Evolutionary conservation across 2,797 vertebrate species (phyloP).

Genomic region (Siniperca scherzeri): DNA sequence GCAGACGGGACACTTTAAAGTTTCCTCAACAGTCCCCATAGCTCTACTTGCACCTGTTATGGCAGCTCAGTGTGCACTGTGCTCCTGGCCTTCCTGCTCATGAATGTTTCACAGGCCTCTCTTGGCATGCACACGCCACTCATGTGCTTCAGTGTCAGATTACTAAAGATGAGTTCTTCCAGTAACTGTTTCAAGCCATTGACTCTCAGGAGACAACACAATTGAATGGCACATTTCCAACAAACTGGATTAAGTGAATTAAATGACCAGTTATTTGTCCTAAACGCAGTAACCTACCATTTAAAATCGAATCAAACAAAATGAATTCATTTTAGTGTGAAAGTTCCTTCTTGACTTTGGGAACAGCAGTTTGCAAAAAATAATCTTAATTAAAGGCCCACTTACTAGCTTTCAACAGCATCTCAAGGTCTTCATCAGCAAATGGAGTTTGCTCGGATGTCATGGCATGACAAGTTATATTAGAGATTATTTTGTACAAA

Average conservation of each 20-base stretch:
- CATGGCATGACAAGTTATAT: background rate
- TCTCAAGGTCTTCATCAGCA: background rate
- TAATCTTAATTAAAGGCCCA: background rate
- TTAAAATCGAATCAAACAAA: background rate
- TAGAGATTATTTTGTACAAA: background rate
- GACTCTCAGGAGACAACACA: conserved; percentile 32
- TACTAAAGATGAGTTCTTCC: conserved; percentile 70
- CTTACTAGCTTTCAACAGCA: background rate
- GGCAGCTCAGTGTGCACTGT: conserved; percentile 37
- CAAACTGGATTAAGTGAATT: conserved; percentile 14
- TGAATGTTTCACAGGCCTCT: conserved; percentile 79
- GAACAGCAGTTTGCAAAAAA: background rate
- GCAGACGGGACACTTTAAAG: conserved; percentile 84
- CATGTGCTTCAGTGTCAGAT: conserved; percentile 68
- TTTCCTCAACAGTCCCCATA: conserved; percentile 73
- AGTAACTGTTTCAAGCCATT: conserved; percentile 40
- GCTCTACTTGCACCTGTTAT: conserved; percentile 51
- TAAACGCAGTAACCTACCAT: background rate
- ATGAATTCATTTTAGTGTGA: background rate
- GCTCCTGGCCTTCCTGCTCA: conserved; percentile 58
- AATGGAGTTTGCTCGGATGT: background rate
- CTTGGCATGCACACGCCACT: conserved; percentile 49
- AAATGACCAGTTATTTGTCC: background rate
- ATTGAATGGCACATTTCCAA: conserved; percentile 22
- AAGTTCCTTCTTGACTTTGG: background rate